Conservation (phyloP, 2,797 vertebrate species). For the Alosa sapidissima region DNA sequence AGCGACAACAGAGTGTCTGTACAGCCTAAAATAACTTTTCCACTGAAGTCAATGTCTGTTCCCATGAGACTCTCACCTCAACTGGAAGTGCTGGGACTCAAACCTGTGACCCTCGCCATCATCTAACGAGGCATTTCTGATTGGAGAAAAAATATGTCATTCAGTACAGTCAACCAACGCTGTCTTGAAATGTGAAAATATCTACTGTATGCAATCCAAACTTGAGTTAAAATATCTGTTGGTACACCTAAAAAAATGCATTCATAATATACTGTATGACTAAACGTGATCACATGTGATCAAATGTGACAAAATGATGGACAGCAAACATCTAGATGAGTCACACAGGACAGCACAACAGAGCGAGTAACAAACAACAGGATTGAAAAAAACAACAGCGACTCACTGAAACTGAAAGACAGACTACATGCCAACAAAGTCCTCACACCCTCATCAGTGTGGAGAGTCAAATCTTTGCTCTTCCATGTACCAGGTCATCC, state of each 20-base stretch:
- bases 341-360: slow-evolving; percentile 45
- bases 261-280: background rate
- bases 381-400: slow-evolving; percentile 32
- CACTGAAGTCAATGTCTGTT: background rate
- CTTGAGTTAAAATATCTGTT: background rate
- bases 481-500: background rate
- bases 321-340: slow-evolving; percentile 35
- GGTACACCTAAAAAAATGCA: background rate
- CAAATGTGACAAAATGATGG: slow-evolving; percentile 3
- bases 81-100: slow-evolving; percentile 78
- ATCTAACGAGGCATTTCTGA: slow-evolving; percentile 77
- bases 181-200: slow-evolving; percentile 4
- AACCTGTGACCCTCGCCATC: slow-evolving; percentile 76
- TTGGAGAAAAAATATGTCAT: slow-evolving; percentile 57
- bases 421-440: slow-evolving; percentile 27
- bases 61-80: slow-evolving; percentile 70
- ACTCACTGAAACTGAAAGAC: slow-evolving; percentile 29
- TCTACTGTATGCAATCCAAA: background rate
- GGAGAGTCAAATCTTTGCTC: background rate
- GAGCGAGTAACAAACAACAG: slow-evolving; percentile 19
- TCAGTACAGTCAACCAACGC: slow-evolving; percentile 28
- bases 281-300: slow-evolving; percentile 29
- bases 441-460: background rate
- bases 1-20: background rate
- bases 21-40: background rate